phyloP scores from a whole-genome alignment of 2,888 invertebrate species.

The Ceraclea dissimilis region DNA sequence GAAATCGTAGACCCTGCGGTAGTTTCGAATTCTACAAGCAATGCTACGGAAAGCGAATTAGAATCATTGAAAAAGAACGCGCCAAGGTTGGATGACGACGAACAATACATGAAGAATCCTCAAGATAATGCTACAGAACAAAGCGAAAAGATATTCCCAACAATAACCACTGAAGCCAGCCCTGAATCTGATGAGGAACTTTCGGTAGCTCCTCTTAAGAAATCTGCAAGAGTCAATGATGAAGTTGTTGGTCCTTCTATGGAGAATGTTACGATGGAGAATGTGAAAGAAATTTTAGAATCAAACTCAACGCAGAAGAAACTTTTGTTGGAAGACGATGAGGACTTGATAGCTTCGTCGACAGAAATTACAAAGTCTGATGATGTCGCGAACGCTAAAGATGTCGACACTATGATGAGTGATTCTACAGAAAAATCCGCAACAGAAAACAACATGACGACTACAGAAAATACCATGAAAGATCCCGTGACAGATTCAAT shows the following conservation, averaged over 20 bases:
- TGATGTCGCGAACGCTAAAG: background rate
- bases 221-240: no score
- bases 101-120: constrained; percentile 44
- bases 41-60: background rate
- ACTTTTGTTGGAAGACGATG: constrained; percentile 24
- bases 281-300: background rate
- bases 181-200: constrained; percentile 27
- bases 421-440: background rate
- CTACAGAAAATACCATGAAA: constrained; percentile 7
- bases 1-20: constrained; percentile 9
- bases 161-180: constrained; percentile 7
- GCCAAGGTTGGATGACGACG: constrained; percentile 44
- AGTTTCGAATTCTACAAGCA: constrained; percentile 13
- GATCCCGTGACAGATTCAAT: background rate
- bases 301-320: constrained; percentile 15
- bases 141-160: constrained; percentile 16
- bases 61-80: constrained; percentile 30
- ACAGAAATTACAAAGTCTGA: constrained; percentile 16
- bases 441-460: background rate
- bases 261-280: constrained; percentile 5
- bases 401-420: background rate
- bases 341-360: constrained; percentile 27
- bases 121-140: constrained; percentile 17
- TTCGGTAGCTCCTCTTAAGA: constrained; percentile 27
- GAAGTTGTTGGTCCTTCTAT: background rate